Conservation (phyloP, 2,888 invertebrate species). For the Agrotis segetum region DNA sequence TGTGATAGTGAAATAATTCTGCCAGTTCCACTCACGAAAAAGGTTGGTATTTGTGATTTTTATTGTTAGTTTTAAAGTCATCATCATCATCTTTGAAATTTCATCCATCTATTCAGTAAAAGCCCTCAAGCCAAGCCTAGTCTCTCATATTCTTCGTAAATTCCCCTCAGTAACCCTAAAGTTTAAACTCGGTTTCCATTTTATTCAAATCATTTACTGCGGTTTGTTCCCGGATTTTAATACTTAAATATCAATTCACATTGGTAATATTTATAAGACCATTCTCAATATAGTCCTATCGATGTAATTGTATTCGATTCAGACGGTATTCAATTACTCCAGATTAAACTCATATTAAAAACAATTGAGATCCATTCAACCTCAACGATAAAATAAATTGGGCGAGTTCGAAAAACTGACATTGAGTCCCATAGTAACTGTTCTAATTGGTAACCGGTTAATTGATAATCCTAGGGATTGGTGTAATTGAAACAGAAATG, state of each 20-base stretch:
- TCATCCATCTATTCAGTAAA: not conserved
- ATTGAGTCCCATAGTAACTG: constrained; percentile 7
- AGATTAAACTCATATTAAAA: constrained; percentile 29
- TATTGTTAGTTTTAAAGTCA: constrained; percentile 9
- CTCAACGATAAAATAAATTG: constrained; percentile 19
- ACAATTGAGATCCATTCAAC: constrained; percentile 6
- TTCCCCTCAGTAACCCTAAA: not conserved
- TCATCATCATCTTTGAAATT: not conserved
- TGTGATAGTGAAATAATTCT: constrained; percentile 79
- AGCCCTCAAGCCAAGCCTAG: not conserved
- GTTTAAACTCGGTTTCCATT: not conserved
- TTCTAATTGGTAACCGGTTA: constrained; percentile 10
- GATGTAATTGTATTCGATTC: constrained; percentile 21
- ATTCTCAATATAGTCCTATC: constrained; percentile 18
- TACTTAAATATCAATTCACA: not conserved
- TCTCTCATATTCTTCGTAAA: not conserved
- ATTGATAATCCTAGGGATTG: not conserved
- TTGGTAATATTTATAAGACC: not conserved
- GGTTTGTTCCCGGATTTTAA: too few relatives aligned
- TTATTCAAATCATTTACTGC: not conserved
- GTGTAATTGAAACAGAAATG: not conserved
- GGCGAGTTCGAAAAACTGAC: constrained; percentile 1
- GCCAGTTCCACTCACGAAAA: constrained; percentile 69
- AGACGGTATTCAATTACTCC: not conserved
- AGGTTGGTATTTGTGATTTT: constrained; percentile 78